Percentiles rank a stretch among this genome's conserved stretches.
phyloP scores from a whole-genome alignment of 37 sponge, comb jelly and placozoan genomes.

The Cladorhizidae sp. region DNA sequence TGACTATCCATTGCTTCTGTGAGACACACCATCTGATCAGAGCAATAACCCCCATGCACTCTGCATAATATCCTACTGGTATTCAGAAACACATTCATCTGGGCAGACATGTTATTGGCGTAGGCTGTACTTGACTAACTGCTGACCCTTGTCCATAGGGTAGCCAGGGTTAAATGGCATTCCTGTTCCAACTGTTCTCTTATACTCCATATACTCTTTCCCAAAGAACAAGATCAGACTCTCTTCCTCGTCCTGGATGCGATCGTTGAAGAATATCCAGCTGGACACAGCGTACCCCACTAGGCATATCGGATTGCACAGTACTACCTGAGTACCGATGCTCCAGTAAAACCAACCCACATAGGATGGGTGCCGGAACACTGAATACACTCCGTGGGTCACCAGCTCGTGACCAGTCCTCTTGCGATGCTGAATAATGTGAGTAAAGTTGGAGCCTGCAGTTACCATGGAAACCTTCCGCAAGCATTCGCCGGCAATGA shows the following conservation, averaged over 20 bases:
- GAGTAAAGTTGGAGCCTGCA: constrained; percentile 91
- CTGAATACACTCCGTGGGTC: constrained; percentile 78
- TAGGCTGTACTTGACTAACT: not conserved
- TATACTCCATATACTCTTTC: constrained; percentile 84
- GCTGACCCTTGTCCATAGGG: constrained; percentile 7
- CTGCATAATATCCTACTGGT: too few species aligned
- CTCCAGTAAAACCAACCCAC: constrained; percentile 99
- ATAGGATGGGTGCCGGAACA: constrained; percentile 93
- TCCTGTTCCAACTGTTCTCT: constrained; percentile 82
- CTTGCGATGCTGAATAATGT: constrained; percentile 68
- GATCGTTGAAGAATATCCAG: constrained; percentile 91
- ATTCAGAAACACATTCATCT: too few species aligned
- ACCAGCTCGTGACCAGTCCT: constrained; percentile 74
- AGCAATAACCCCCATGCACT: too few species aligned
- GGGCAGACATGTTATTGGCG: too few species aligned
- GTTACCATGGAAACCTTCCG: constrained; percentile 93
- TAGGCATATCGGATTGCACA: constrained; percentile 89
- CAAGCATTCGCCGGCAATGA: constrained; percentile 72
- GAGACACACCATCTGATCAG: too few species aligned
- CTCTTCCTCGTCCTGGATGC: constrained; percentile 87
- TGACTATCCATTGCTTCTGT: too few species aligned
- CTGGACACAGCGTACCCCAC: constrained; percentile 73
- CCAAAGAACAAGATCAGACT: constrained; percentile 85
- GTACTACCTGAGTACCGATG: constrained; percentile 89
- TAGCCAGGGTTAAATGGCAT: constrained; percentile 83